phyloP scores from a whole-genome alignment of 1,140 invertebrate species.

The Mactra quadrangularis region DNA sequence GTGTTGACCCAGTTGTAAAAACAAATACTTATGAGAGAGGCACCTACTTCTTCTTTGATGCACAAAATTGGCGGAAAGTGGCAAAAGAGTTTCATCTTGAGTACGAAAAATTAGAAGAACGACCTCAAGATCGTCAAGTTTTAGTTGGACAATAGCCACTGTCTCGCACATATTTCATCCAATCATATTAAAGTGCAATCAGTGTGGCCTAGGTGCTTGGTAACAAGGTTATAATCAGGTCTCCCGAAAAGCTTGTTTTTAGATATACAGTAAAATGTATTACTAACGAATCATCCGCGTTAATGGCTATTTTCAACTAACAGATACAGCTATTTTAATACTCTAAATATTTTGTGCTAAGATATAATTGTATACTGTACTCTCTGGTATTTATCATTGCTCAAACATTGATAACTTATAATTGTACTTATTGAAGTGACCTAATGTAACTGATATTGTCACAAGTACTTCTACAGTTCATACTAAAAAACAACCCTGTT shows the following conservation, averaged over 20 bases:
- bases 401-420: too few relatives aligned
- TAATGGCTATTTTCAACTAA: too few relatives aligned
- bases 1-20: slow-evolving; percentile 95
- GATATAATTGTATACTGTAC: too few relatives aligned
- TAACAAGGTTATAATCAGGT: neutral
- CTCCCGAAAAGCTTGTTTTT: neutral
- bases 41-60: slow-evolving; percentile 99
- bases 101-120: slow-evolving; percentile 97
- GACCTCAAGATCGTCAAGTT: slow-evolving; percentile 85
- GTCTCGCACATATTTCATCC: slow-evolving; percentile 58
- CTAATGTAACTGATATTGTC: too few relatives aligned
- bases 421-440: too few relatives aligned
- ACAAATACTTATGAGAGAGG: slow-evolving; percentile 97
- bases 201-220: slow-evolving; percentile 40
- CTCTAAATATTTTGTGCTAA: too few relatives aligned
- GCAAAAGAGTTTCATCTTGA: slow-evolving; percentile 98
- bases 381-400: too few relatives aligned
- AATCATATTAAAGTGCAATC: slow-evolving; percentile 43
- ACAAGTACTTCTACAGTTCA: too few relatives aligned
- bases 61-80: slow-evolving; percentile 95
- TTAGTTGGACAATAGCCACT: slow-evolving; percentile 66
- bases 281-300: too few relatives aligned
- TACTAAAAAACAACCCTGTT: too few relatives aligned
- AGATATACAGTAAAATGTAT: too few relatives aligned
- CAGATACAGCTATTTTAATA: too few relatives aligned